These are phyloP conservation scores for Drosophila infuscata DNA, from an alignment of 2,888 invertebrate genomes.

Conservation along the genomic window DNA sequence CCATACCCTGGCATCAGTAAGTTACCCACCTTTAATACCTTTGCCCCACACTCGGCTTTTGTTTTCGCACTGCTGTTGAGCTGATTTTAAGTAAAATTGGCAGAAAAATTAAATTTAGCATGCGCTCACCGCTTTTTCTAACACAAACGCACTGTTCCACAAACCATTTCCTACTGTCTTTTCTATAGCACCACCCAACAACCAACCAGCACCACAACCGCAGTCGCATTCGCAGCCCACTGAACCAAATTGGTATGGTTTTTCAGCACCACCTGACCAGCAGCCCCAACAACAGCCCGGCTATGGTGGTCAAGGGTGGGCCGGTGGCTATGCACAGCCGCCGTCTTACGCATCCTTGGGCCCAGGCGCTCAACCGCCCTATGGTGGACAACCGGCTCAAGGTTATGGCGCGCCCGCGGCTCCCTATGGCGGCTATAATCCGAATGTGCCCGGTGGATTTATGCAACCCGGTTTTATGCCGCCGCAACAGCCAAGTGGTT, in stretches of 20 bases:
- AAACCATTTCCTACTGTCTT: slow-evolving; percentile 31
- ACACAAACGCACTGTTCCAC: slow-evolving; percentile 55
- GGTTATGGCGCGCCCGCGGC: slow-evolving; percentile 48
- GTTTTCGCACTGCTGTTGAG: slow-evolving; percentile 48
- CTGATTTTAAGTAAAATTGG: slow-evolving; percentile 31
- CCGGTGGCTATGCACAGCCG: slow-evolving; percentile 73
- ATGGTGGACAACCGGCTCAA: slow-evolving; percentile 58
- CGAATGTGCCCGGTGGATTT: slow-evolving; percentile 72
- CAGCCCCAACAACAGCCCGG: slow-evolving; percentile 66
- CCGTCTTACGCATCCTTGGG: slow-evolving; percentile 69
- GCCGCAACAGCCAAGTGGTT: slow-evolving; percentile 64
- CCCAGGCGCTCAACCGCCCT: slow-evolving; percentile 49
- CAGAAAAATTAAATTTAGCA: slow-evolving; percentile 13
- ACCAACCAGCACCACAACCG: slow-evolving; percentile 51
- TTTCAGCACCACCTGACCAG: slow-evolving; percentile 79
- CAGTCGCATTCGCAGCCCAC: slow-evolving; percentile 59
- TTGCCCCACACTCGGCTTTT: slow-evolving; percentile 80
- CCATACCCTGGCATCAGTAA: slow-evolving; percentile 95
- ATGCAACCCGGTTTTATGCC: slow-evolving; percentile 66
- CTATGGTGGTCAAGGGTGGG: slow-evolving; percentile 67
- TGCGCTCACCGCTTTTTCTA: slow-evolving; percentile 38
- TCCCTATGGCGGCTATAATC: slow-evolving; percentile 64
- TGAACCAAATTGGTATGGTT: slow-evolving; percentile 82
- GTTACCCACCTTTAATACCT: slow-evolving; percentile 57
- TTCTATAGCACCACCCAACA: slow-evolving; percentile 68